phyloP scores from a whole-genome alignment of 2,113 vertebrate genomes.

The Syngnathus floridae region DNA sequence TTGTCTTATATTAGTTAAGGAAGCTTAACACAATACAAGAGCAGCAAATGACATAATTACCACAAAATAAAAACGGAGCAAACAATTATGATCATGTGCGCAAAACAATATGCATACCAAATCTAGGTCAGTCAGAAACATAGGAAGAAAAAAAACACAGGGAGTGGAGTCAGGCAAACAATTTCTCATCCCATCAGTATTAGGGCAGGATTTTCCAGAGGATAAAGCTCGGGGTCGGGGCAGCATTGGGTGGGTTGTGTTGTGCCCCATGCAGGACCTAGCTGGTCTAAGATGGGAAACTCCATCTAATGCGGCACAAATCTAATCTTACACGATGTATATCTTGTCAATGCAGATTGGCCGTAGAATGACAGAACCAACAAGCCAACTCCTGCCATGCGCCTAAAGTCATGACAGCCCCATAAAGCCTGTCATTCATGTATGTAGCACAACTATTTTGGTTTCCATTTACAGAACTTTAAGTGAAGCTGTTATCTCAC shows the following conservation, averaged over 20 bases:
- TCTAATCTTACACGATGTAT: neutral
- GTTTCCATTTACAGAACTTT: conserved; percentile 9
- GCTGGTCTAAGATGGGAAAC: too few relatives aligned
- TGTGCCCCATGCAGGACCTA: neutral
- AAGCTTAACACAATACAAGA: neutral
- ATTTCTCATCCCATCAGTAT: conserved; percentile 25
- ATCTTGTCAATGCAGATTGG: neutral
- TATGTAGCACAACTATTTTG: neutral
- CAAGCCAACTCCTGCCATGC: neutral
- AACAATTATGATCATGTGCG: conserved; percentile 28
- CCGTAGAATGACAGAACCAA: neutral
- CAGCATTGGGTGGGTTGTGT: conserved; percentile 9
- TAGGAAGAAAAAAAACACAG: conserved; percentile 24
- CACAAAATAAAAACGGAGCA: neutral
- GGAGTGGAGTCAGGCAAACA: conserved; percentile 38
- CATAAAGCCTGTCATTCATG: neutral
- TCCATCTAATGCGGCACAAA: too few relatives aligned
- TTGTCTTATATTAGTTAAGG: neutral
- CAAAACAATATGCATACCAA: conserved; percentile 33
- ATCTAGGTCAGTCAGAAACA: conserved; percentile 30
- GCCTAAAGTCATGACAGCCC: conserved; percentile 1
- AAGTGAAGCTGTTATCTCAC: conserved; percentile 41
- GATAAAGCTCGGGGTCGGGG: conserved; percentile 26
- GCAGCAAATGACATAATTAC: neutral
- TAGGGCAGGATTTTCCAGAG: conserved; percentile 18